Conservation (phyloP, 1,140 invertebrate genomes). For the Aphis gossypii region DNA sequence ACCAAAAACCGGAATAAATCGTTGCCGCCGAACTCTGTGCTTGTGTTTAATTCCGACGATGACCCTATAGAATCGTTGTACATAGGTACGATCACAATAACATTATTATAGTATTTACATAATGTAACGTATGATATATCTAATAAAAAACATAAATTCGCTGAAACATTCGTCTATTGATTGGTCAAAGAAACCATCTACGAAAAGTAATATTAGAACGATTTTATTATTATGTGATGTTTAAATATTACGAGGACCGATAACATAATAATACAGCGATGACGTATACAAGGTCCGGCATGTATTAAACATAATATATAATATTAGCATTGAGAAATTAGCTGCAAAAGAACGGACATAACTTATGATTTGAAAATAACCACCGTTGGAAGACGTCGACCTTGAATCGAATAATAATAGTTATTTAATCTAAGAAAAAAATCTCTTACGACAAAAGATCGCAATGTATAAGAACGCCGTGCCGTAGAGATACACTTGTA, state of each 20-base stretch:
- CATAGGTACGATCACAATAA: not conserved
- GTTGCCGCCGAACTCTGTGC: slow-evolving; percentile 7
- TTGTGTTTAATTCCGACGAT: not conserved
- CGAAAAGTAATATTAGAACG: not conserved
- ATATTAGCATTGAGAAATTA: slow-evolving; percentile 23
- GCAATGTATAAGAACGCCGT: not conserved
- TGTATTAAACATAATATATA: slow-evolving; percentile 20
- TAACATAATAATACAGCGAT: slow-evolving; percentile 19
- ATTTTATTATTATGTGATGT: not conserved
- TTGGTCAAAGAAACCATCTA: not conserved
- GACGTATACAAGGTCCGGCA: slow-evolving; percentile 34
- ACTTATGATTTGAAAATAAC: slow-evolving; percentile 26
- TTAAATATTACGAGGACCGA: slow-evolving; percentile 3
- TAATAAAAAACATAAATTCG: not conserved
- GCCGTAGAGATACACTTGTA: not conserved
- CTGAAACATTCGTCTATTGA: not conserved
- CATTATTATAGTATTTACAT: not conserved
- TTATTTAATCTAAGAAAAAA: not conserved
- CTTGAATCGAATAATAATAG: slow-evolving; percentile 33
- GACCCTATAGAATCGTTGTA: slow-evolving; percentile 34
- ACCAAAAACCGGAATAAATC: slow-evolving; percentile 58
- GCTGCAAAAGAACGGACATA: slow-evolving; percentile 14
- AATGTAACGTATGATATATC: not conserved
- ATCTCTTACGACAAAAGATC: not conserved
- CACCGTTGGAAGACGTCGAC: slow-evolving; percentile 26